These are phyloP conservation scores for Coptodon bakossiorum DNA, from an alignment of 2,113 vertebrate genomes.

Conservation along the genomic window DNA sequence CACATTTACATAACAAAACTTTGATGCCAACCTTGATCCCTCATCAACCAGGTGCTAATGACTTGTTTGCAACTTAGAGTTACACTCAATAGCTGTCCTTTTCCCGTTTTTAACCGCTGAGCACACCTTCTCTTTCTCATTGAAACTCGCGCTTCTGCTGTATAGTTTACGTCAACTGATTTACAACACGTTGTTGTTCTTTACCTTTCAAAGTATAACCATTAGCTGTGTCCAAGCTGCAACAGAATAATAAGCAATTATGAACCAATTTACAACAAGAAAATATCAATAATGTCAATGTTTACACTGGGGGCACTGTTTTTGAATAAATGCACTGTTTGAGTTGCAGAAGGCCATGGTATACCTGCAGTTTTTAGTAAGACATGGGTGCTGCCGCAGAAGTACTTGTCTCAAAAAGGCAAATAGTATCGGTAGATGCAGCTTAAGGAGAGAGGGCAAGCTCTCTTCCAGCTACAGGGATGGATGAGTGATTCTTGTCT, in stretches of 20 bases:
- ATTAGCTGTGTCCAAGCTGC: not conserved
- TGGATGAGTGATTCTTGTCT: not conserved
- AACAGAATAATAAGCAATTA: not conserved
- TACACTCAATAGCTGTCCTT: not conserved
- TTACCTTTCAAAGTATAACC: not conserved
- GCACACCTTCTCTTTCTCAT: not conserved
- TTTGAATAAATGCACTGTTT: not conserved
- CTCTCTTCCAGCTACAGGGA: not conserved
- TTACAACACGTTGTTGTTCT: not conserved
- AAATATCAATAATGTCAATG: not conserved
- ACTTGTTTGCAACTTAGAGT: not conserved
- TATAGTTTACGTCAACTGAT: not conserved
- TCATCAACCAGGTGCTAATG: not conserved
- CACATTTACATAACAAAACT: not conserved
- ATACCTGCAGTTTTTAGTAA: not conserved
- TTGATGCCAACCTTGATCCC: not conserved
- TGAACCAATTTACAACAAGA: not conserved
- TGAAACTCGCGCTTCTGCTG: not conserved
- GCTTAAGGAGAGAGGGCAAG: not conserved
- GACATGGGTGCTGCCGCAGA: not conserved
- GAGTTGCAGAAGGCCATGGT: not conserved
- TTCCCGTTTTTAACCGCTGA: not conserved
- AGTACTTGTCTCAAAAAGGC: not conserved
- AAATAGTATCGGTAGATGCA: fast-evolving
- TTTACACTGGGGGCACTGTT: not conserved